phyloP scores from a whole-genome alignment of 2,113 vertebrate genomes.

The Eclectus roratus region DNA sequence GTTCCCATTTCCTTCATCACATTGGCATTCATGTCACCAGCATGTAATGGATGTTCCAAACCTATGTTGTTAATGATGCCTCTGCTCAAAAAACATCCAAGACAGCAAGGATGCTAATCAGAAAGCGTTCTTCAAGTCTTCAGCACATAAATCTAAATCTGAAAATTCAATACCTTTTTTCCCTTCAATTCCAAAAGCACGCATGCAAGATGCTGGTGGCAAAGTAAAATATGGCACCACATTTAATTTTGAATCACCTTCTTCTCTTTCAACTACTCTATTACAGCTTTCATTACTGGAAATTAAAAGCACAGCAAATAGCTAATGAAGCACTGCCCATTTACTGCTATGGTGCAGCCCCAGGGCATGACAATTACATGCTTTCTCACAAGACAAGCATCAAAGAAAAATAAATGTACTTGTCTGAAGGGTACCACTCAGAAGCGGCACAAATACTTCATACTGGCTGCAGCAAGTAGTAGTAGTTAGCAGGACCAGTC shows the following conservation, averaged over 20 bases:
- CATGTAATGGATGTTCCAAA: background rate
- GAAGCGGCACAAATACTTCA: background rate
- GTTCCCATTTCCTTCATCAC: background rate
- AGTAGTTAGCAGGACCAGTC: background rate
- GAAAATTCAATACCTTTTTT: background rate
- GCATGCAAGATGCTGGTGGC: background rate
- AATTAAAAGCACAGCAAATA: conserved; percentile 30
- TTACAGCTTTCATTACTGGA: conserved; percentile 5
- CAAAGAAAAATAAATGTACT: background rate
- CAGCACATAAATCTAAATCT: background rate
- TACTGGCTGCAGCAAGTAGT: background rate
- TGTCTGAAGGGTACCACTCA: background rate
- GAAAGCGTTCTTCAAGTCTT: background rate
- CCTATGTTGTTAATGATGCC: background rate
- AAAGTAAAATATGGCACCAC: conserved; percentile 7
- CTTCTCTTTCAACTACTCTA: background rate
- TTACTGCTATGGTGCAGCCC: background rate
- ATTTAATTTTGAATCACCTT: background rate
- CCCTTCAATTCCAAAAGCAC: background rate
- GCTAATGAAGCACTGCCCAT: conserved; percentile 1
- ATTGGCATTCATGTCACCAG: background rate
- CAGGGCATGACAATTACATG: background rate
- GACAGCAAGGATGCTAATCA: background rate
- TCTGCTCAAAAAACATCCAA: background rate
- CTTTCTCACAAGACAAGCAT: background rate